Evolutionary conservation across 2,888 invertebrate species (phyloP), one percentile per base, ranked within the genome.

Genomic region (Poecilus cupreus): DNA sequence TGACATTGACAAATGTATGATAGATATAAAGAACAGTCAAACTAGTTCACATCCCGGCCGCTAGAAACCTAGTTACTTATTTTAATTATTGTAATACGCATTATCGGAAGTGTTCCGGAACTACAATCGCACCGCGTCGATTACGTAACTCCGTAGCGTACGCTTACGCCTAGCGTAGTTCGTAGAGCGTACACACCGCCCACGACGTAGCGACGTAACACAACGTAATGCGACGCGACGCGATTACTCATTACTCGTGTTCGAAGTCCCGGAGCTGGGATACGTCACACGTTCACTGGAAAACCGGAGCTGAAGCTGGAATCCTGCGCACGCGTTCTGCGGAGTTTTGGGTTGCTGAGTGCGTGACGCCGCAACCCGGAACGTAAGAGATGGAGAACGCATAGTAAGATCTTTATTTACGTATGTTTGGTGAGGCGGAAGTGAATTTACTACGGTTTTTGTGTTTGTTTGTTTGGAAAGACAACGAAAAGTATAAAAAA

Each of bases 181-280:
- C 43, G 43, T 10, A 8, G 10, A 60, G 24, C 60, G 60, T 60
- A 60, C 60, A 24, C 60, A 26, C 24, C 26, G 60, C 60, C 60
- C 22, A 60, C 60, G 22, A 26, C 60, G 24, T 43, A n/a, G 24
- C 60, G 20, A 60, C 60, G 60, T 22, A 20, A 60, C 24, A 26
- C n/a, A 11, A 26, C 60, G 60, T 26, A 20, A 18, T 51, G 43
- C 43, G 11, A 43, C 3, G 51, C 8, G 51, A 51, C 22, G n/a
- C 60, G 60, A 24, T 60, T 60, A 26, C 60, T 60, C 60, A 10
- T 60, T 60, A 60, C 20, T 54, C 32, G 43, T 2, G 43, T 43
- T 2, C 43, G 43, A 13, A 43, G 10, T 32, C 26, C 13, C 54
- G 32, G 32, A 54, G 54, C 11, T 18, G 49, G 32, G 6, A 49